These are phyloP conservation scores for Calephelis virginiensis DNA, from an alignment of 1,140 invertebrate species.

Conservation along the genomic window DNA sequence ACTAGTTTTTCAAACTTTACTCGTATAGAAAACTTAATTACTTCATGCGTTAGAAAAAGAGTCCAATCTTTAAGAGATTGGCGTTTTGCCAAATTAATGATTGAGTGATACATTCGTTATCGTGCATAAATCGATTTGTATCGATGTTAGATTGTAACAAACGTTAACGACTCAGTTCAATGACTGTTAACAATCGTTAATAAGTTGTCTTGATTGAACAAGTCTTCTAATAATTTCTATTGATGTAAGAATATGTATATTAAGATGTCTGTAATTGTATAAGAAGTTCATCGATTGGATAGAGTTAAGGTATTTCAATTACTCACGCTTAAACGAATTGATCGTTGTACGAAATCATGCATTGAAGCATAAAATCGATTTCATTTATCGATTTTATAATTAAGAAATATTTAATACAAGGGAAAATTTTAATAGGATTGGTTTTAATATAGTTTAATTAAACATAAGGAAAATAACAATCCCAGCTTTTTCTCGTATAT, in stretches of 20 bases:
- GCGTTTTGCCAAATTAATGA: conserved; percentile 41
- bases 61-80: conserved; percentile 45
- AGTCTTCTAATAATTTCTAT: conserved; percentile 22
- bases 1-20: conserved; percentile 53
- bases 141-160: conserved; percentile 24
- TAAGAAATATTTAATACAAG: conserved; percentile 5
- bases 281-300: conserved; percentile 8
- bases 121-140: conserved; percentile 26
- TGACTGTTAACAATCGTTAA: conserved; percentile 34
- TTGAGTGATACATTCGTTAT: conserved; percentile 35
- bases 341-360: conserved; percentile 13
- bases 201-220: conserved; percentile 32
- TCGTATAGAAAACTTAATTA: conserved; percentile 57
- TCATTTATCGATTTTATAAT: conserved; percentile 14
- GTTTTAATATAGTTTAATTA: no score
- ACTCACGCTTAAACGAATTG: conserved; percentile 12
- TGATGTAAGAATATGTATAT: conserved; percentile 16
- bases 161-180: conserved; percentile 35
- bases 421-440: background rate
- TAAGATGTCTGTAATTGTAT: conserved; percentile 12
- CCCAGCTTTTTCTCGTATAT: no score
- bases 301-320: conserved; percentile 15
- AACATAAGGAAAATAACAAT: no score
- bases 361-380: conserved; percentile 14
- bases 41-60: conserved; percentile 46